Evolutionary conservation across 2,113 vertebrate species (phyloP).

Genomic region (Antechinus flavipes): DNA sequence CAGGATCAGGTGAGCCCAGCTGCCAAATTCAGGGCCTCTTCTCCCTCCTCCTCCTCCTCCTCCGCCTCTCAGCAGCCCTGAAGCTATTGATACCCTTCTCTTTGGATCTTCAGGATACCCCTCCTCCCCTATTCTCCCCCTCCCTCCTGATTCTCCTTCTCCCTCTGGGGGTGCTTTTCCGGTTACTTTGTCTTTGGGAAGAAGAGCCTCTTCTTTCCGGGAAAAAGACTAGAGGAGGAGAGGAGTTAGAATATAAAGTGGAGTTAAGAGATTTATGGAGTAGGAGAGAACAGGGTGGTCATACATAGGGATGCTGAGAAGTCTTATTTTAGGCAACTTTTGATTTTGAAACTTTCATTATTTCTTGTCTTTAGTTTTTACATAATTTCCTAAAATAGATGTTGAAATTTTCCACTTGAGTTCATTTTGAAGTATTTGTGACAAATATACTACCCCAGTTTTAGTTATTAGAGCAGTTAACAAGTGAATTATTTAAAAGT

Average conservation of each 20-base stretch:
- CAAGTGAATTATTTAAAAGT: conserved; percentile 1
- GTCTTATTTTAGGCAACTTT: neutral
- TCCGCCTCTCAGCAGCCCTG: neutral
- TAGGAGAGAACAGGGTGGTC: neutral
- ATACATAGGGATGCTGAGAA: conserved; percentile 1
- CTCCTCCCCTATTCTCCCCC: neutral
- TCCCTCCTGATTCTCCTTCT: neutral
- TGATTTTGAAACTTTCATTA: neutral
- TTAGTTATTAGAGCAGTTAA: conserved; percentile 34
- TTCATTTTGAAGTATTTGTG: conserved; percentile 11
- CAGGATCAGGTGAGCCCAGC: neutral
- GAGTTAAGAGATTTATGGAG: neutral
- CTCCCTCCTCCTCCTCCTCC: neutral
- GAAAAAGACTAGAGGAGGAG: no score
- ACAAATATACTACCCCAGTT: neutral
- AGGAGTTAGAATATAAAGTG: neutral
- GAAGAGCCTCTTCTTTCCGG: no score
- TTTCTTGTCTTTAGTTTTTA: conserved; percentile 26
- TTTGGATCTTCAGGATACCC: neutral
- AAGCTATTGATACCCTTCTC: neutral
- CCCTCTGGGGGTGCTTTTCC: neutral
- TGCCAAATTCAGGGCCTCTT: neutral
- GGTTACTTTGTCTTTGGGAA: neutral
- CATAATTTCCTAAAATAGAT: neutral
- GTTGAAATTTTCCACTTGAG: neutral